These are phyloP conservation scores for Archaeoteleia sp. DNA, from an alignment of 2,888 invertebrate species.

Conservation along the genomic window DNA sequence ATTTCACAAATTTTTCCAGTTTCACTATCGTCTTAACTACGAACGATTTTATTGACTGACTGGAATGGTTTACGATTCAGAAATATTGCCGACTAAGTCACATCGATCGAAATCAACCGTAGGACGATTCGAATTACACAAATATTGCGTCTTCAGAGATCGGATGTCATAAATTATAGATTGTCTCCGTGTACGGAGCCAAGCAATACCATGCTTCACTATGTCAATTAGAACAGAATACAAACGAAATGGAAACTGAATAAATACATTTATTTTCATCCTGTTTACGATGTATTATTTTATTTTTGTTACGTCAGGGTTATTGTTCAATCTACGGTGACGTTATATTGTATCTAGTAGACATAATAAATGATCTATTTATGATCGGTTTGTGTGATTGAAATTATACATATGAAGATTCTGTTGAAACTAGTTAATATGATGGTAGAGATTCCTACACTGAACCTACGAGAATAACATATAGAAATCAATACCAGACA, in stretches of 20 bases:
- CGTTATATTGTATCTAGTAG: too few relatives aligned
- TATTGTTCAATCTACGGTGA: too few relatives aligned
- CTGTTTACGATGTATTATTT: neutral
- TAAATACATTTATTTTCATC: constrained; percentile 1
- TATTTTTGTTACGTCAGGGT: too few relatives aligned
- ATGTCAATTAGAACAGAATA: too few relatives aligned
- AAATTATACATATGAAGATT: too few relatives aligned
- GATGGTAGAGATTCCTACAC: too few relatives aligned
- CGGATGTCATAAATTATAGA: constrained; percentile 6
- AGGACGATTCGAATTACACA: neutral
- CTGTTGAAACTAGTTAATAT: too few relatives aligned
- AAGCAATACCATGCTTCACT: neutral
- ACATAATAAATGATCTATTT: too few relatives aligned
- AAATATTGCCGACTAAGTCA: neutral
- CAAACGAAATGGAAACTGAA: too few relatives aligned
- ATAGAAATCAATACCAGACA: too few relatives aligned
- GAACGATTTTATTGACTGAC: neutral
- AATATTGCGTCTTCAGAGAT: constrained; percentile 1
- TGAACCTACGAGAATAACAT: too few relatives aligned
- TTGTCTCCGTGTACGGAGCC: neutral
- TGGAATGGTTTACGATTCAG: neutral
- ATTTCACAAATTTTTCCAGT: constrained; percentile 3
- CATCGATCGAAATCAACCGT: constrained; percentile 4
- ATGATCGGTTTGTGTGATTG: too few relatives aligned
- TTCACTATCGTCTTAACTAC: neutral